Evolutionary conservation across 1,140 invertebrate species (phyloP).

Genomic region (Hermatobates lingyangjiaoensis): DNA sequence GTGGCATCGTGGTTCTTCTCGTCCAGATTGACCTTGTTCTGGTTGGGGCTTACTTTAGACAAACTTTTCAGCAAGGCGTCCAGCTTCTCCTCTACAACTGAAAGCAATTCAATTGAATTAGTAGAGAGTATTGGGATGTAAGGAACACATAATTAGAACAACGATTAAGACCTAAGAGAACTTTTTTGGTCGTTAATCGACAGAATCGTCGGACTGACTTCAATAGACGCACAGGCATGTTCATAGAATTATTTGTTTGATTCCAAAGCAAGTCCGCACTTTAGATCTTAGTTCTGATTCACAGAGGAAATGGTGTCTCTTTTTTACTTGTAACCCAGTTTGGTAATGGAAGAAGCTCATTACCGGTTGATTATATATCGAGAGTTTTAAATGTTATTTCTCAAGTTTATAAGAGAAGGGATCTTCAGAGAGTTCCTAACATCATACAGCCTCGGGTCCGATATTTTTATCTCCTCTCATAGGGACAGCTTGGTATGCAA

Average conservation of each 20-base stretch:
- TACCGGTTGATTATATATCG: no score
- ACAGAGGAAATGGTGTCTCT: no score
- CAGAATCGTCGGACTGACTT: no score
- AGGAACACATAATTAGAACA: not conserved
- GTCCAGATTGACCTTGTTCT: conserved; percentile 14
- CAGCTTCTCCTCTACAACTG: conserved; percentile 30
- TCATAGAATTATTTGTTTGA: not conserved
- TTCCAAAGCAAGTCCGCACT: not conserved
- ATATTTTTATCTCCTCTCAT: no score
- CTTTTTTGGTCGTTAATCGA: not conserved
- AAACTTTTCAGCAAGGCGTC: conserved; percentile 40
- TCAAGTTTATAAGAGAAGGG: no score
- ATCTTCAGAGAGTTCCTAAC: no score
- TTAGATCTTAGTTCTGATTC: not conserved
- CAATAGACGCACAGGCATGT: not conserved
- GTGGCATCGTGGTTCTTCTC: conserved; percentile 19
- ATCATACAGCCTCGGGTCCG: no score
- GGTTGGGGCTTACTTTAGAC: conserved; percentile 30
- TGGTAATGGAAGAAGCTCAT: no score
- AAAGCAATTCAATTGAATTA: conserved; percentile 2
- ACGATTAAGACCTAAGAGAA: not conserved
- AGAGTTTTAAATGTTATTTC: no score
- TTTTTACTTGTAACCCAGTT: no score
- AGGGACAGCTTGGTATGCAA: no score
- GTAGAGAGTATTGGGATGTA: not conserved